Evolutionary conservation across 2,797 vertebrate genomes (phyloP).

Genomic region (Sternarchorhynchus goeldii): DNA sequence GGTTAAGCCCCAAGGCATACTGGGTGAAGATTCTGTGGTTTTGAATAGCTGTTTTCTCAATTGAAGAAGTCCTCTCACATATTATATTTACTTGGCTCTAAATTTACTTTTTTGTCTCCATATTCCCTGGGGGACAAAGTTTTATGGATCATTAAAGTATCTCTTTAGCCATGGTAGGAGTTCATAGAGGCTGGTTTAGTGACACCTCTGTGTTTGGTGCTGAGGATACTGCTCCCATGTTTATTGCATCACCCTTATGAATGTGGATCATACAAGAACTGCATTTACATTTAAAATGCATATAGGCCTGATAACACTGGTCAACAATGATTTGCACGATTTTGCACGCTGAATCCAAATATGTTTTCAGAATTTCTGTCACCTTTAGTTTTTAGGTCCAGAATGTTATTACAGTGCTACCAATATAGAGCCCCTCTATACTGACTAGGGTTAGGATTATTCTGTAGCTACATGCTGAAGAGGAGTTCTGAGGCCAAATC

Average conservation of each 20-base stretch:
- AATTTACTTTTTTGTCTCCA: neutral
- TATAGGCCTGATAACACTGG: neutral
- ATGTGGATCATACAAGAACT: neutral
- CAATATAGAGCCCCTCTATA: no score
- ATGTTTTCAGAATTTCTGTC: no score
- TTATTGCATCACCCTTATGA: neutral
- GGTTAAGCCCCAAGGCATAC: neutral
- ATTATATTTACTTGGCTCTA: neutral
- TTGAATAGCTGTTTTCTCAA: neutral
- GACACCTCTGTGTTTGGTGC: neutral
- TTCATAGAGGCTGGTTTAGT: neutral
- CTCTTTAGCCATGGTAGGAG: neutral
- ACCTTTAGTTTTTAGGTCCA: no score
- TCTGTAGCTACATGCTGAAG: no score
- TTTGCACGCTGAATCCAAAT: no score
- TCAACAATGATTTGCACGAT: neutral
- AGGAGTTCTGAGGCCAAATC: neutral
- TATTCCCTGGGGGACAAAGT: neutral
- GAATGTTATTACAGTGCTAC: no score
- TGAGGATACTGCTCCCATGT: neutral
- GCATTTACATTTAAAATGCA: neutral
- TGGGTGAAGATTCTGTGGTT: neutral
- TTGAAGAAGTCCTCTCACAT: neutral
- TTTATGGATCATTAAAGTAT: neutral
- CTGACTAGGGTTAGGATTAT: no score